Evolutionary conservation across 2,113 vertebrate species (phyloP), one percentile per base, ranked within the genome.

Genomic region (Dendrocopos noguchii): DNA sequence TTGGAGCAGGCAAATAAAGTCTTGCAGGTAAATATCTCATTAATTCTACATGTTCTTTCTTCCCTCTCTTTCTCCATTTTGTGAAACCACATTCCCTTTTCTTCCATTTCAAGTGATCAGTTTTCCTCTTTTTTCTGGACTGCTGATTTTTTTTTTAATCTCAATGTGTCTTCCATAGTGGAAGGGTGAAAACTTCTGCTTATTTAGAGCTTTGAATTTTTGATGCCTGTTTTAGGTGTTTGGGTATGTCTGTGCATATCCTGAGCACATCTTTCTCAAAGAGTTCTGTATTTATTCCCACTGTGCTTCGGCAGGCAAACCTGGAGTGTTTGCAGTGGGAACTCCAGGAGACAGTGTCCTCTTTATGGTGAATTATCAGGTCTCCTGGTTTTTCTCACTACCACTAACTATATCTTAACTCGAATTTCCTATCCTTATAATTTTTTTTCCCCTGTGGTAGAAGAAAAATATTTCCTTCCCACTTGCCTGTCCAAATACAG

Each of bases 1-100:
- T 96, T 98, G 66, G 98, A 98, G 33, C 95, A 94, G 7, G 98
- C 98, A 88, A 95, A 81, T 79, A 98, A 97, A 94, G 95, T 95
- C 42, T 97, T 99, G 18, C 88, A 95, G 98, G 99, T 99, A 98
- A 97, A 72, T 76, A 28, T 24, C 9, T 57, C 7, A 10, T 61
- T 66, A 33, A 24, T 13, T 28, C 16, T 71, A 70, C 8, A 18
- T 66, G 7, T 28, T 52, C 8, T 31, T 79, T 75, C 1, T 50
- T 42, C 9, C 12, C 2, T 47, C 57, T 28, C 14, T 70, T 34
- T 75, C 24, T 68, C 9, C 4, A 4, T 50, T 77, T 29, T 44
- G 13, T 55, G 13, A 72, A 78, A 74, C 2, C 39, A 3, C 34
- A 81, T 70, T 28, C 27, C 8, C 65, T 89, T 80, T 16, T n/a